Evolutionary conservation across 2,797 vertebrate genomes (phyloP), one percentile per base, ranked within the genome.

Genomic region (Leptoclinus maculatus): DNA sequence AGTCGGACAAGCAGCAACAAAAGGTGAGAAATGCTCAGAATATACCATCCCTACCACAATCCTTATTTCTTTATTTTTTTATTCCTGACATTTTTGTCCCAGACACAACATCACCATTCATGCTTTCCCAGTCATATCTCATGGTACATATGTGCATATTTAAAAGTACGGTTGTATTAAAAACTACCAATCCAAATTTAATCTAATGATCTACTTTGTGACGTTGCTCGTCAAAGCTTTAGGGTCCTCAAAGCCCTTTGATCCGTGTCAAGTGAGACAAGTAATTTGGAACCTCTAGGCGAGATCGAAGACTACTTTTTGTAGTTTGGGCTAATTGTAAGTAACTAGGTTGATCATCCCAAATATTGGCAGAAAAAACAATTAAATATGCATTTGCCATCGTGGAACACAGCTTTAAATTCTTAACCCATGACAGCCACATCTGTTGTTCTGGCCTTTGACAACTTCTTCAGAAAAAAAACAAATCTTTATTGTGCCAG

Each of bases 11-110:
- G 25, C 74, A 84, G 14, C 83, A 69, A 43, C 77, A 80, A 66
- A 65, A 90, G 94, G 95, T 95, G 80, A 90, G 93, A 74, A 65
- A 49, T 12, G 8, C 19, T 16, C 0, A 29, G 5, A 54, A 21
- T 41, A 66, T 70, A 41, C 25, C 17, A 19, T 66, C 1, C 2
- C 19, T 39, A n/a, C 8, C 56, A 58, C 10, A 17, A 25, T 67
- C n/a, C n/a, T n/a, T n/a, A n/a, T n/a, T n/a, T 17, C n/a, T 25
- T 11, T 49, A 25, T 27, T 49, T 29, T 23, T 51, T 75, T 38
- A 51, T 57, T n/a, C 19, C 32, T 38, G 19, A 45, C 7, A 19
- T 49, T 64, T 62, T 39, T 66, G 17, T 51, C 23, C 16, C 13
- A 54, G 19, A 19, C 0, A 67, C 7, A n/a, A 45, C 34, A 56